A percentile compares a stretch with the other conserved stretches of the same genome.
Evolutionary conservation across 2,797 vertebrate genomes (phyloP).

Genomic region (Telmatherina bonti): DNA sequence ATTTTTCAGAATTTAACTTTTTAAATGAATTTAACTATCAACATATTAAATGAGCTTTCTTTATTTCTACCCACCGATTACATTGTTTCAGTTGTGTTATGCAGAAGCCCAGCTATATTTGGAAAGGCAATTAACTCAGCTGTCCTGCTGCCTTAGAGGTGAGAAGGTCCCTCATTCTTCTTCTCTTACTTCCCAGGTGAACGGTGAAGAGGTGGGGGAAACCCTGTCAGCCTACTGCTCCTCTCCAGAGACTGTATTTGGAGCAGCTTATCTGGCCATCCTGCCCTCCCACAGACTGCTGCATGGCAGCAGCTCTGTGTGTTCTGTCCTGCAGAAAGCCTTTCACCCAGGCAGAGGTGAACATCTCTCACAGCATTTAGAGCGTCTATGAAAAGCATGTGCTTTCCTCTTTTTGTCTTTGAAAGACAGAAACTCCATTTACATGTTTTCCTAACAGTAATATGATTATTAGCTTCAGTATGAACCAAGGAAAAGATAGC

Average conservation of each 20-base stretch:
- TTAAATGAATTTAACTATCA: background rate
- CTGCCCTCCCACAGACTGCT: constrained; percentile 90
- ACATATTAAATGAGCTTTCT: background rate
- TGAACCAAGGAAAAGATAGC: background rate
- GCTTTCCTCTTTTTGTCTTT: no score
- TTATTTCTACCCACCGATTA: background rate
- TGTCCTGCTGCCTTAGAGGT: background rate
- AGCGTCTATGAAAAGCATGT: background rate
- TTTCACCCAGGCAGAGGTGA: constrained; percentile 86
- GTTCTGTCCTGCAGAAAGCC: constrained; percentile 77
- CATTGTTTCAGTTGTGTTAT: background rate
- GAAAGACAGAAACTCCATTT: background rate
- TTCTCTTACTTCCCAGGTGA: constrained; percentile 79
- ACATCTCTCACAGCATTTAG: constrained; percentile 1
- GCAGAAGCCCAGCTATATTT: background rate
- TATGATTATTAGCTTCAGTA: background rate
- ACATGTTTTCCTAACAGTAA: constrained; percentile 2
- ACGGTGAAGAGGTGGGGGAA: constrained; percentile 87
- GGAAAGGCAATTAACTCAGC: constrained; percentile 11
- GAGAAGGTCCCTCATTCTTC: background rate
- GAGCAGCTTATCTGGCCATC: constrained; percentile 89
- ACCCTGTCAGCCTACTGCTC: constrained; percentile 88
- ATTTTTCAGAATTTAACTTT: background rate
- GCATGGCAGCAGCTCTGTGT: constrained; percentile 85
- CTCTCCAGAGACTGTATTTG: constrained; percentile 91